Percentiles rank a stretch among this genome's conserved stretches.
These are phyloP conservation scores for Ispidina picta DNA, from an alignment of 2,797 vertebrate species.

Conservation along the genomic window DNA sequence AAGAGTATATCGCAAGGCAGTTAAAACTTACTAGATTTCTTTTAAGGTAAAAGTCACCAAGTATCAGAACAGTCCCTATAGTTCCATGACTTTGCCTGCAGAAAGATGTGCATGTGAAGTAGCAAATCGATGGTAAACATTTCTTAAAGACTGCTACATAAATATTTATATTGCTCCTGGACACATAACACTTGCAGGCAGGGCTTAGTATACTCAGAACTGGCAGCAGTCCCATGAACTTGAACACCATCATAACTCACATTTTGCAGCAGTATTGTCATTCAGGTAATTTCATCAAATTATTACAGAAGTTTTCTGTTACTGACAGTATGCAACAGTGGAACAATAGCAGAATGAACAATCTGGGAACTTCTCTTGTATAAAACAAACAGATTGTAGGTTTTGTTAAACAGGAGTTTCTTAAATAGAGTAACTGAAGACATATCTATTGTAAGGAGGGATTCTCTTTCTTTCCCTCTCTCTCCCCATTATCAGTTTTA, in stretches of 20 bases:
- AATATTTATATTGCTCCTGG: not conserved
- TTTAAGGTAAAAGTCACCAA: not conserved
- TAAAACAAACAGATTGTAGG: not conserved
- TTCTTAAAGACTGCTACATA: not conserved
- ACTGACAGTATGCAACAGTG: not conserved
- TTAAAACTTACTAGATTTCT: not conserved
- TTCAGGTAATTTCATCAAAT: not conserved
- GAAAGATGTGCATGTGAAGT: not conserved
- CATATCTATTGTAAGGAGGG: not conserved
- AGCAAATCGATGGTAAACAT: not conserved
- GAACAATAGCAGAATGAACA: not conserved
- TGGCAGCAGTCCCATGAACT: not conserved
- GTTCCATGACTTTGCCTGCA: not conserved
- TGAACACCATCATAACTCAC: not conserved
- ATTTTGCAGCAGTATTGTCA: not conserved
- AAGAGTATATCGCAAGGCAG: not conserved
- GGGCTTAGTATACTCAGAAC: not conserved
- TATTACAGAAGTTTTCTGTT: not conserved
- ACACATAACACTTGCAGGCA: not conserved
- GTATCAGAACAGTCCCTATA: not conserved
- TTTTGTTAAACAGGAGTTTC: not conserved
- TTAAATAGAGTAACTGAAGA: not conserved
- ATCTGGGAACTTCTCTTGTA: not conserved
- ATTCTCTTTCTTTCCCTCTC: not conserved
- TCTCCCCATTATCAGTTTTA: not conserved